Evolutionary conservation across 2,797 vertebrate species (phyloP), one percentile per base, ranked within the genome.

Genomic region (Distichodus sexfasciatus): DNA sequence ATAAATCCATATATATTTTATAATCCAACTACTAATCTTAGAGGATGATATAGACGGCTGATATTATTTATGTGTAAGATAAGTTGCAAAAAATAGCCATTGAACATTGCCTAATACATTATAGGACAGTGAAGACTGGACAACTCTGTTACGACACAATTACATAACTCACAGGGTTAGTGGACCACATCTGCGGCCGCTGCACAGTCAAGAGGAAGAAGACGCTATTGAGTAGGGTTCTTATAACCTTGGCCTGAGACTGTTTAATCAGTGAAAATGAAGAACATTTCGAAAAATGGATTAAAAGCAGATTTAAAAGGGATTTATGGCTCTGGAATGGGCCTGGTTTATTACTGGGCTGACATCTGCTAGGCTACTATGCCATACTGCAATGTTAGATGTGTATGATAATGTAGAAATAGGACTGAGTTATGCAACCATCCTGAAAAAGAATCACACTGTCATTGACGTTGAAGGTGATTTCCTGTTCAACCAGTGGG

Each of bases 101-200:
- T n/a, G n/a, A n/a, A n/a, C n/a, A n/a, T n/a, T n/a, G n/a, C n/a
- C n/a, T n/a, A n/a, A n/a, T n/a, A n/a, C 10, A 35, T 24, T 14
- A 26, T 6, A 11, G 3, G 0, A 9, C 21, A 7, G 19, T 47
- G 44, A 12, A 21, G 8, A 24, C 17, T 24, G 44, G 44, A 24
- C 44, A 23, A 21, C 44, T 23, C 65, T 60, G 74, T 78, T 74
- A 84, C 54, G 72, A 50, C 72, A 74, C 66, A 26, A 65, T 88
- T 88, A 88, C 68, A 76, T 81, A 89, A 90, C 35, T 29, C 69
- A 66, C 21, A 77, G 63, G 84, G 85, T 87, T 72, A 87, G 80
- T 86, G 80, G 81, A 84, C 33, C 85, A 83, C 79, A 76, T 82
- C 75, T 77, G 28, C 61, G 21, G 55, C 78, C 80, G 71, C 75